phyloP scores from a whole-genome alignment of 2,797 vertebrate species.

The Novumbra hubbsi region DNA sequence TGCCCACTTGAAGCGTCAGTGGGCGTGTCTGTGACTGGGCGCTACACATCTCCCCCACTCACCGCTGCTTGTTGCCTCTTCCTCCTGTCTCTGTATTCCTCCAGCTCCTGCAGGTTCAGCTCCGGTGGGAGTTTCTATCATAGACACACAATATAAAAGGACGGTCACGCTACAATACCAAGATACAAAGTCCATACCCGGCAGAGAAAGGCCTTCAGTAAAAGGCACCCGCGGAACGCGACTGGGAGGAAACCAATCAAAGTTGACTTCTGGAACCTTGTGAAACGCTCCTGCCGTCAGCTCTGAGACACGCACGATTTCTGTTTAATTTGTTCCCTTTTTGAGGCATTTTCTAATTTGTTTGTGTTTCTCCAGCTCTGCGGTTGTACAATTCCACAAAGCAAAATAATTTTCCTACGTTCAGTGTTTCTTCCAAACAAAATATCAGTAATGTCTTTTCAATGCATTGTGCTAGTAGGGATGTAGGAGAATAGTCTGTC shows the following conservation, averaged over 20 bases:
- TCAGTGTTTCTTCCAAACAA: slow-evolving; percentile 15
- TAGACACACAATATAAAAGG: slow-evolving; percentile 17
- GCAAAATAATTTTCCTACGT: not conserved
- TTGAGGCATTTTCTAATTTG: slow-evolving; percentile 27
- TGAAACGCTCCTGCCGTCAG: not conserved
- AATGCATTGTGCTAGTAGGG: too few species aligned
- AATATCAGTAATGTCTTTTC: too few species aligned
- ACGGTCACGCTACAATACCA: slow-evolving; percentile 6
- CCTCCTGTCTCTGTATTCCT: slow-evolving; percentile 91
- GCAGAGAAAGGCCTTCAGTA: not conserved
- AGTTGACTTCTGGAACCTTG: slow-evolving; percentile 18
- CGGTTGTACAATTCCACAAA: too few species aligned
- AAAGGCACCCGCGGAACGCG: slow-evolving; percentile 1
- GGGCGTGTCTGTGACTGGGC: not conserved
- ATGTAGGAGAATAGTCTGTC: slow-evolving; percentile 1
- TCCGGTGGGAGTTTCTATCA: slow-evolving; percentile 90
- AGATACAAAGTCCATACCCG: not conserved
- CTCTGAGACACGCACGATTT: slow-evolving; percentile 23
- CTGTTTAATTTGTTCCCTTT: slow-evolving; percentile 27
- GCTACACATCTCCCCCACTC: slow-evolving; percentile 59
- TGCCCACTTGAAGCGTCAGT: not conserved
- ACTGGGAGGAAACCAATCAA: slow-evolving; percentile 27
- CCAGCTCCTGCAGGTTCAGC: slow-evolving; percentile 91
- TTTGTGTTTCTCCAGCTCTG: slow-evolving; percentile 16
- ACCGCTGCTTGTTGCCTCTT: slow-evolving; percentile 95